Base-by-base conservation (phyloP, 2,113 vertebrate genomes). In the Butastur rufipennis region DNA sequence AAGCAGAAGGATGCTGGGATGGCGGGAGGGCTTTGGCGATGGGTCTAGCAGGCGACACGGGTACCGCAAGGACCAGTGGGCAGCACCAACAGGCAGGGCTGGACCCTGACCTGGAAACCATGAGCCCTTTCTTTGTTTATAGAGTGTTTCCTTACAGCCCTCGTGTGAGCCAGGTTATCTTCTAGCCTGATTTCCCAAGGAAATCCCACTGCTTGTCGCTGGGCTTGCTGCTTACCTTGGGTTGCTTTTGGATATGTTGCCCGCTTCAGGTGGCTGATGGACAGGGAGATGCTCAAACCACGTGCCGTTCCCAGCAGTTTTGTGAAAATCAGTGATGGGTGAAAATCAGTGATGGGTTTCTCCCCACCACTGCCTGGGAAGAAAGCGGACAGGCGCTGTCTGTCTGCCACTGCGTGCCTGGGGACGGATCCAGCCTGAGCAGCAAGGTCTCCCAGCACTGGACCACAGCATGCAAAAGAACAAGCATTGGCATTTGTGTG, bases 111-210 rank as follows among this genome's bases (percentile, higher is more conserved):
- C 65, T 88, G 91, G 71, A 31, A 65, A 31, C 58, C 63, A 11
- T 9, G 4, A 5, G 71, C 32, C 9, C 79, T 25, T 8, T 9
- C 0, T 14, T 43, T 71, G 3, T 34, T 26, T 25, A 5, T 4
- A 45, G 40, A 5, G 23, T 3, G 20, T 58, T 52, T 14, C 31
- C 38, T 25, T 36, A 40, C 45, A 55, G 40, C n/a, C 18, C 47
- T 48, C 0, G 4, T 11, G n/a, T 10, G n/a, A 78, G 31, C 45
- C 16, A 20, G 29, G 23, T 15, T 68, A 27, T 55, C 68, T 77
- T 25, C 47, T 6, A 63, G n/a, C 14, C 56, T 22, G 17, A 40
- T 84, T 84, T 62, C 72, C 40, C 40, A 48, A 70, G 48, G 31
- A 55, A 70, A 47, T 62, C 62, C 62, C 19, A 9, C 47, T 55